Conservation (phyloP, 2,113 vertebrate genomes). For the Hyperoodon ampullatus region DNA sequence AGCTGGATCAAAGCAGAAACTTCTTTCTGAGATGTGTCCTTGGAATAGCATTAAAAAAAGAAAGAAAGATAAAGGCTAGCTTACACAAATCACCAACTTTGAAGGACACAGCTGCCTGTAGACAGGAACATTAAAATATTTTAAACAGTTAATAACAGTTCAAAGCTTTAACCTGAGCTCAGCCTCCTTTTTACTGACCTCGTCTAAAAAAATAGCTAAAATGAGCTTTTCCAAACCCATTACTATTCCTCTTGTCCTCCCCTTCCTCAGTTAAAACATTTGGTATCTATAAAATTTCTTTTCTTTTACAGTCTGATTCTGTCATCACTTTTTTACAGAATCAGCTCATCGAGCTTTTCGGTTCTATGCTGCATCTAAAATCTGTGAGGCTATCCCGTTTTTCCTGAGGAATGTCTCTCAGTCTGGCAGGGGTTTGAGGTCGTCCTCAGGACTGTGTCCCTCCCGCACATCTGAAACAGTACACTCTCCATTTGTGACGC, state of each 20-base stretch:
- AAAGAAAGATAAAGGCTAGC: neutral
- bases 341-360: neutral
- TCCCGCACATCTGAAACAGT: neutral
- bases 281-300: neutral
- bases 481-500: neutral
- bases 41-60: neutral
- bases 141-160: neutral
- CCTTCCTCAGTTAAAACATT: neutral
- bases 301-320: neutral
- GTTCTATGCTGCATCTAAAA: neutral
- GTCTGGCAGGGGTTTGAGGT: neutral
- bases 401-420: neutral
- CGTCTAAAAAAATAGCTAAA: constrained; percentile 19
- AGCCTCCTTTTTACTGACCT: neutral
- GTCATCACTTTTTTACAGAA: neutral
- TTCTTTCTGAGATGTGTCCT: neutral
- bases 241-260: neutral
- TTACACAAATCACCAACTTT: neutral
- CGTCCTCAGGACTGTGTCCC: neutral
- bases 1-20: neutral
- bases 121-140: neutral
- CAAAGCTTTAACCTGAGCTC: neutral
- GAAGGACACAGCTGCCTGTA: neutral
- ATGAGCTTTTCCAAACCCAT: neutral
- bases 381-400: neutral